Conservation (phyloP, 2,888 invertebrate species). For the Gryllus longicercus region DNA sequence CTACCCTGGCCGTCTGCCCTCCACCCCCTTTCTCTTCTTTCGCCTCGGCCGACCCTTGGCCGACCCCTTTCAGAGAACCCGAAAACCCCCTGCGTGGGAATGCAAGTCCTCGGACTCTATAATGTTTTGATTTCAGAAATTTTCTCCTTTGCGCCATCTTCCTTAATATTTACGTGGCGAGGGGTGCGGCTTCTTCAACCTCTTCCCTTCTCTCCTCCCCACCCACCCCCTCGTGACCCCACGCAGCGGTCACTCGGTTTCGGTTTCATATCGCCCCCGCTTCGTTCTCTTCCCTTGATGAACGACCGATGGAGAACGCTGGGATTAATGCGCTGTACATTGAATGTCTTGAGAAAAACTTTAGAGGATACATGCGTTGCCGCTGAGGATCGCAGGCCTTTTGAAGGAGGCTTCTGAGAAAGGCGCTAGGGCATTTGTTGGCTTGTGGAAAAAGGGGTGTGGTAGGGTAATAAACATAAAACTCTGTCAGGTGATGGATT, state of each 20-base stretch:
- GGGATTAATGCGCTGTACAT: background rate
- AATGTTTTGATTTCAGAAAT: background rate
- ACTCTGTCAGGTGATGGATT: no score
- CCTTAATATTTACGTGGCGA: background rate
- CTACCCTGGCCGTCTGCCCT: no score
- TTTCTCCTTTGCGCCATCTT: background rate
- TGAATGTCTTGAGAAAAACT: conserved; percentile 2
- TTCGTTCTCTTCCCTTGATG: background rate
- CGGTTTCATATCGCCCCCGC: background rate
- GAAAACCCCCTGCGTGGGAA: background rate
- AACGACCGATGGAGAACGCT: background rate
- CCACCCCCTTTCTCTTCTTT: background rate
- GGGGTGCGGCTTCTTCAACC: background rate
- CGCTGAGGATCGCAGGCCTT: background rate
- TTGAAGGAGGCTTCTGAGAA: background rate
- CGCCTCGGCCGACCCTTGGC: background rate
- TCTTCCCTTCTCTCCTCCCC: no score
- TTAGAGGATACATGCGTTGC: background rate
- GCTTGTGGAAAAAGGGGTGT: no score
- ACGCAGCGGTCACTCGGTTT: background rate
- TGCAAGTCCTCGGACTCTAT: background rate
- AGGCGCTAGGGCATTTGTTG: background rate
- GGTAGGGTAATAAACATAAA: no score
- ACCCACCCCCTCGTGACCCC: background rate
- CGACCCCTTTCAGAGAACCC: background rate